These are phyloP conservation scores for Catharus fuscescens DNA, from an alignment of 2,113 vertebrate genomes.

Conservation along the genomic window DNA sequence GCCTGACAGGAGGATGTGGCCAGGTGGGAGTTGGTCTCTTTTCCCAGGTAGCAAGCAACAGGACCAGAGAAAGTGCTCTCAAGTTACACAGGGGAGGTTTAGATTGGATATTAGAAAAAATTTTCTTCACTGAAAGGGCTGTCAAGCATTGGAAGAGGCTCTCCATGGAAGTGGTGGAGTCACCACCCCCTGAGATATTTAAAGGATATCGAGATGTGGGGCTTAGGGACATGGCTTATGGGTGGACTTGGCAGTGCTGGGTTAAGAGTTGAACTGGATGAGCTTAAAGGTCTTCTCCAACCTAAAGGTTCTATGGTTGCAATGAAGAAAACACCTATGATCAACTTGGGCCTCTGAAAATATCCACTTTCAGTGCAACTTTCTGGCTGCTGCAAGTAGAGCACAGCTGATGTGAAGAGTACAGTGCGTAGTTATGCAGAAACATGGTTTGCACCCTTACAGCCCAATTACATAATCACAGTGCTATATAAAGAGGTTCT, in stretches of 20 bases:
- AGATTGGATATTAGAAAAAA: neutral
- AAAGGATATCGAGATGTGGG: neutral
- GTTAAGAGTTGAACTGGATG: rapidly evolving
- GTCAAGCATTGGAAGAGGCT: neutral
- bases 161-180: neutral
- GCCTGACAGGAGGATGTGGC: neutral
- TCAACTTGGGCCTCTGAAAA: neutral
- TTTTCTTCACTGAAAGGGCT: neutral
- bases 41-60: neutral
- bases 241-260: neutral
- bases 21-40: neutral
- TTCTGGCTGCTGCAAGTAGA: neutral
- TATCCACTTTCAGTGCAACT: neutral
- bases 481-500: constrained; percentile 41
- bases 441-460: constrained; percentile 17
- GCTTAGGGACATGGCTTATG: neutral
- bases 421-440: neutral
- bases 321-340: neutral
- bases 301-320: neutral
- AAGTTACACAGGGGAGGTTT: neutral
- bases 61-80: neutral
- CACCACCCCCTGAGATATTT: neutral
- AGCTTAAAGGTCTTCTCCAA: neutral
- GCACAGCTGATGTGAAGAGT: neutral
- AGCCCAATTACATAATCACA: neutral